Evolutionary conservation across 2,797 vertebrate genomes (phyloP).

Genomic region (Menidia menidia): DNA sequence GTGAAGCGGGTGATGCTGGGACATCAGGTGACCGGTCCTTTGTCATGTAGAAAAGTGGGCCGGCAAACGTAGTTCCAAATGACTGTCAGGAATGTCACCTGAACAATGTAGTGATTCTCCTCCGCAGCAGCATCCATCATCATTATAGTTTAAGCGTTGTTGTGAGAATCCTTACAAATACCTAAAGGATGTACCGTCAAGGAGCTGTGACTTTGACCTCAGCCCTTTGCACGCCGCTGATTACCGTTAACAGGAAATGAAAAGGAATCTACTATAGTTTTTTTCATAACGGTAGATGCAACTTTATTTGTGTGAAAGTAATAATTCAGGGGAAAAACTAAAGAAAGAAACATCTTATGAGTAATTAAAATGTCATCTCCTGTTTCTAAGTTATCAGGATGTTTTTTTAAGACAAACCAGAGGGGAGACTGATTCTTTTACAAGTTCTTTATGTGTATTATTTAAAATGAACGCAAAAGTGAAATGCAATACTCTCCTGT

Average conservation of each 20-base stretch:
- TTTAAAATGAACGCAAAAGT: background rate
- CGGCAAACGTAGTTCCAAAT: conserved; percentile 57
- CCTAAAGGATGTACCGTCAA: conserved; percentile 35
- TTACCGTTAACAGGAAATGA: background rate
- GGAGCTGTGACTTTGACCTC: conserved; percentile 42
- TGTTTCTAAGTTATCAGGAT: too few species aligned
- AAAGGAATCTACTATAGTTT: background rate
- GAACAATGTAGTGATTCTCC: conserved; percentile 70
- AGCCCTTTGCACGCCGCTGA: conserved; percentile 16
- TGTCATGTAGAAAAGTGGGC: conserved; percentile 71
- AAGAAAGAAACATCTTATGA: background rate
- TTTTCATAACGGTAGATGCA: conserved; percentile 34
- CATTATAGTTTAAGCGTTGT: conserved; percentile 59
- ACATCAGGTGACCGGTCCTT: conserved; percentile 74
- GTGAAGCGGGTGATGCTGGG: conserved; percentile 62
- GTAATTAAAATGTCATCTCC: too few species aligned
- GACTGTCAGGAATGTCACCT: conserved; percentile 77
- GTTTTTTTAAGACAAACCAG: too few species aligned
- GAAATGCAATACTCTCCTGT: conserved; percentile 40
- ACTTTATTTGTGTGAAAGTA: conserved; percentile 22
- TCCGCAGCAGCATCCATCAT: conserved; percentile 68
- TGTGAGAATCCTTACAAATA: conserved; percentile 28
- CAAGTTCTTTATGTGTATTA: background rate
- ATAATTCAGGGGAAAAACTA: background rate
- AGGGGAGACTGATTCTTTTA: too few species aligned